Evolutionary conservation across 2,888 invertebrate species (phyloP), one percentile per base, ranked within the genome.

Genomic region (Cancer borealis): DNA sequence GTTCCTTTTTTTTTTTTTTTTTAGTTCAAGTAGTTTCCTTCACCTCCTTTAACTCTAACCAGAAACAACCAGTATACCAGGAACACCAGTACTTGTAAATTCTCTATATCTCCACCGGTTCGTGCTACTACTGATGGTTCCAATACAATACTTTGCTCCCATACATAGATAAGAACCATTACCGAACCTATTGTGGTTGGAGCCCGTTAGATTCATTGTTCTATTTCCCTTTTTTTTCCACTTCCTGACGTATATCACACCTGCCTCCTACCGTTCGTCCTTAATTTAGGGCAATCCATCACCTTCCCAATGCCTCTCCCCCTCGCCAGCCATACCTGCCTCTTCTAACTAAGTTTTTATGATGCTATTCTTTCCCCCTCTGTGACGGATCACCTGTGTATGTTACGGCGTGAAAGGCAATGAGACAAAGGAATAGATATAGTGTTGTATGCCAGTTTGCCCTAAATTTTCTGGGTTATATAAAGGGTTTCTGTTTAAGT

Each of bases 141-240:
- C 73, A 6, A n/a, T 26, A 21, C 73, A 73, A 73, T 26, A 73
- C 73, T n/a, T 17, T 21, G n/a, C 73, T 73, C 73, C 73, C n/a
- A 73, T 73, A 73, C 73, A 73, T 26, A 73, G 73, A 73, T 73
- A 73, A 73, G 73, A 21, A 5, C 73, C 73, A 73, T 73, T 73
- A 73, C 73, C n/a, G 73, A n/a, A 26, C 1, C 73, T n/a, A 73
- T 73, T 73, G 73, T 73, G 73, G 73, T n/a, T 4, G 73, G 73
- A n/a, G 3, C n/a, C 73, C n/a, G 73, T 26, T 26, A 73, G 73
- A 73, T 73, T 73, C n/a, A 73, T 73, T 4, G 73, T n/a, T 26
- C 73, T 73, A 73, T 73, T 73, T 73, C 73, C 73, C n/a, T 73
- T 73, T 73, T 73, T 73, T 73, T 73, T 73, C 73, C n/a, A 73